Evolutionary conservation across 2,797 vertebrate species (phyloP).

Genomic region (Gallinago stenura): DNA sequence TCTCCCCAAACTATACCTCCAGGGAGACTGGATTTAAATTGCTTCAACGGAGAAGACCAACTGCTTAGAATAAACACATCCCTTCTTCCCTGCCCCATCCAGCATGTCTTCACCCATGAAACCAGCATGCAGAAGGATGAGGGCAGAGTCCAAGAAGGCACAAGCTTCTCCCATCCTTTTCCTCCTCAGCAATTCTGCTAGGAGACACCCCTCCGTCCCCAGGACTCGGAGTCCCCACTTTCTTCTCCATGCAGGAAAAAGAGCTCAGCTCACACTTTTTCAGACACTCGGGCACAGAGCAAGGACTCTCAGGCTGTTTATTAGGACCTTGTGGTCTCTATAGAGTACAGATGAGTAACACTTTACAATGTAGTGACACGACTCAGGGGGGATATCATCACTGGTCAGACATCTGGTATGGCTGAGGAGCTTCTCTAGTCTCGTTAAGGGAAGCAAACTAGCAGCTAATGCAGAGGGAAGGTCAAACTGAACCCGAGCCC

Average conservation of each 20-base stretch:
- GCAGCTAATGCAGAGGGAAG: background rate
- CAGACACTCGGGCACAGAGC: background rate
- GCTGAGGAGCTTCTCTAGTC: constrained; percentile 38
- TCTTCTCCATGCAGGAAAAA: background rate
- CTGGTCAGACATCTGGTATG: background rate
- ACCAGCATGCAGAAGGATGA: background rate
- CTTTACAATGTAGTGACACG: background rate
- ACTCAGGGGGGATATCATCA: background rate
- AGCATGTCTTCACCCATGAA: background rate
- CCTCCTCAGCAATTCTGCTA: background rate
- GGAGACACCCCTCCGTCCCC: background rate
- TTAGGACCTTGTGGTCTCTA: constrained; percentile 54
- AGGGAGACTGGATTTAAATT: background rate
- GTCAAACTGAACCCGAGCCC: background rate
- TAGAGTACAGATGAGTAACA: constrained; percentile 47
- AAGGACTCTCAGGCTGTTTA: constrained; percentile 57
- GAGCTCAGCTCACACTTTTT: background rate
- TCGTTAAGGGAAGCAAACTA: background rate
- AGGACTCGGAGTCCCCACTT: rapidly evolving
- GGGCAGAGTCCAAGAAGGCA: background rate
- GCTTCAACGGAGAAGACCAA: background rate
- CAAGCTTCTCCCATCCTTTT: background rate
- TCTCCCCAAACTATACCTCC: background rate
- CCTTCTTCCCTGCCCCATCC: background rate
- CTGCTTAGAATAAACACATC: background rate